phyloP scores from a whole-genome alignment of 2,797 vertebrate genomes.

The Lutjanus campechanus region DNA sequence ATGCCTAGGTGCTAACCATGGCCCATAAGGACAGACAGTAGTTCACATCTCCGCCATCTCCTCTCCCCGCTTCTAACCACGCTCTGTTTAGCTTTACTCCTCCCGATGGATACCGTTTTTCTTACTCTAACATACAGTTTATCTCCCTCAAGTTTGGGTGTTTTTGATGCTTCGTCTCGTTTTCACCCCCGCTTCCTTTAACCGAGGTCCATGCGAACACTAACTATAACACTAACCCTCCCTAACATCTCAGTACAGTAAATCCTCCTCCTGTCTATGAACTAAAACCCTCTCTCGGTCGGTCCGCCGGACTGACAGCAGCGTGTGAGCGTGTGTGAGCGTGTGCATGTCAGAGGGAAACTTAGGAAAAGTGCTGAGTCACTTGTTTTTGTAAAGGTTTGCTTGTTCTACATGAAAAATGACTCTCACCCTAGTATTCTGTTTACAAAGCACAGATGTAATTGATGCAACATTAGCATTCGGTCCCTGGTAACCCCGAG shows the following conservation, averaged over 20 bases:
- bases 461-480: slow-evolving; percentile 69
- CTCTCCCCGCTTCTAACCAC: slow-evolving; percentile 53
- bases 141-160: slow-evolving; percentile 37
- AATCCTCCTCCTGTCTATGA: slow-evolving; percentile 43
- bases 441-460: slow-evolving; percentile 79
- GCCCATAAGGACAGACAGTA: slow-evolving; percentile 74
- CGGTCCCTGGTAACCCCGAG: slow-evolving; percentile 59
- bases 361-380: slow-evolving; percentile 56
- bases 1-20: slow-evolving; percentile 73
- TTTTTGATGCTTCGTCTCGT: slow-evolving; percentile 55
- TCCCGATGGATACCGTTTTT: slow-evolving; percentile 50
- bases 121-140: slow-evolving; percentile 51
- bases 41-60: slow-evolving; percentile 41
- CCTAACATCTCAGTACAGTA: slow-evolving; percentile 41
- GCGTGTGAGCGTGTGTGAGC: slow-evolving; percentile 61
- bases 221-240: slow-evolving; percentile 47
- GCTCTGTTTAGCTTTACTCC: slow-evolving; percentile 58
- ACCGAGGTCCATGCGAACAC: slow-evolving; percentile 78
- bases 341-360: slow-evolving; percentile 67
- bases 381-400: slow-evolving; percentile 54
- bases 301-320: slow-evolving; percentile 46
- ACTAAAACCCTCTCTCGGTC: slow-evolving; percentile 44
- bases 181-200: slow-evolving; percentile 49
- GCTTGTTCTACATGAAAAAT: slow-evolving; percentile 61
- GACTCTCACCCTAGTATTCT: slow-evolving; percentile 67